A percentile compares a stretch with the other conserved stretches of the same genome.
These are phyloP conservation scores for Bibio marci DNA, from an alignment of 2,888 invertebrate genomes.

Conservation along the genomic window DNA sequence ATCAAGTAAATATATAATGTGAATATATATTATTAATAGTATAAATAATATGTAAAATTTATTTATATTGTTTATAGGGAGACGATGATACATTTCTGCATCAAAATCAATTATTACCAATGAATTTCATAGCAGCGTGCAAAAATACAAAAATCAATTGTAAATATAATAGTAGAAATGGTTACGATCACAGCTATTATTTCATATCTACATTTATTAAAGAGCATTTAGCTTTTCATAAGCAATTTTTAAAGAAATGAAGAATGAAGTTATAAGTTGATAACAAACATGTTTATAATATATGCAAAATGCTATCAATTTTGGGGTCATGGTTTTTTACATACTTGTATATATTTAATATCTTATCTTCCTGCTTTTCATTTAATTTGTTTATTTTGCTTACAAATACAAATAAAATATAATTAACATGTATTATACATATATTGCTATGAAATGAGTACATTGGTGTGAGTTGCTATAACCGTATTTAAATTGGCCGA, in stretches of 20 bases:
- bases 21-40: not conserved
- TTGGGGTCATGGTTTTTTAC: too few relatives aligned
- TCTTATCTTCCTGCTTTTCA: too few relatives aligned
- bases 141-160: constrained; percentile 50
- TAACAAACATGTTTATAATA: too few relatives aligned
- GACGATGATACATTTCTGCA: constrained; percentile 61
- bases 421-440: too few relatives aligned
- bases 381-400: too few relatives aligned
- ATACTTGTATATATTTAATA: too few relatives aligned
- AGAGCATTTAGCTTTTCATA: constrained; percentile 85
- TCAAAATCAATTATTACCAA: constrained; percentile 63
- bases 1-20: constrained; percentile 45
- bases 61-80: constrained; percentile 30
- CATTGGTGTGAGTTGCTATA: too few relatives aligned
- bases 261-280: too few relatives aligned
- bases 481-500: too few relatives aligned
- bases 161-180: constrained; percentile 54
- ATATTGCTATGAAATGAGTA: too few relatives aligned
- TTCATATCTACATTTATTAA: constrained; percentile 82
- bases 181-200: constrained; percentile 91
- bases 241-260: constrained; percentile 39
- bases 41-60: not conserved
- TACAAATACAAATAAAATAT: too few relatives aligned
- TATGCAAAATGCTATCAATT: too few relatives aligned
- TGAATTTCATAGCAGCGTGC: constrained; percentile 61